Percentiles rank a stretch among this genome's conserved stretches.
These are phyloP conservation scores for Drosophila macrospina DNA, from an alignment of 2,888 invertebrate species.

Conservation along the genomic window DNA sequence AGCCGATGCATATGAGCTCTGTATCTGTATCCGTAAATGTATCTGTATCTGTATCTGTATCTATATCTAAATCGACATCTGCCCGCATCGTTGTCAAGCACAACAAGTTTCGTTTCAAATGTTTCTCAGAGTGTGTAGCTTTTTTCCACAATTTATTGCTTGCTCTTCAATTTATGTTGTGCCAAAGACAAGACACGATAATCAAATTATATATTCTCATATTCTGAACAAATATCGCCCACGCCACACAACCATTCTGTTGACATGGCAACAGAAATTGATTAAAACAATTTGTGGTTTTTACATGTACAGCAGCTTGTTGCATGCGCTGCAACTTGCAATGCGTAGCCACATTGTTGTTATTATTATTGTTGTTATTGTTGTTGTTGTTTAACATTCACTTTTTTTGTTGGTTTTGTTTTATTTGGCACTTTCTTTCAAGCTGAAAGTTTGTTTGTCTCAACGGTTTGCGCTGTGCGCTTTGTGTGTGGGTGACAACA, in stretches of 20 bases:
- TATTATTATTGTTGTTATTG: not conserved
- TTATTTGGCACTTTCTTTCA: conserved; percentile 73
- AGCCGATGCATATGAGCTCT: conserved; percentile 31
- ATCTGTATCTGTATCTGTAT: conserved; percentile 36
- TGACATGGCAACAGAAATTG: conserved; percentile 47
- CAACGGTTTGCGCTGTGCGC: conserved; percentile 34
- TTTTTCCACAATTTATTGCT: conserved; percentile 61
- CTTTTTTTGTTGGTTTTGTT: conserved; percentile 53
- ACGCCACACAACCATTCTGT: conserved; percentile 48
- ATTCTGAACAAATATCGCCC: conserved; percentile 36
- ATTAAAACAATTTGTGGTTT: conserved; percentile 28
- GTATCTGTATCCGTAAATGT: conserved; percentile 24
- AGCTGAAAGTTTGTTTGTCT: conserved; percentile 69
- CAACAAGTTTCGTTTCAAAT: conserved; percentile 48
- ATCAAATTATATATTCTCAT: conserved; percentile 50
- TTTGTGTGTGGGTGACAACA: conserved; percentile 54
- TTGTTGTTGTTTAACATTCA: conserved; percentile 56
- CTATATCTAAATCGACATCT: conserved; percentile 15
- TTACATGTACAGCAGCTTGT: conserved; percentile 13
- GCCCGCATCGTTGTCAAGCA: conserved; percentile 58
- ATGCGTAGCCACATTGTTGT: conserved; percentile 6
- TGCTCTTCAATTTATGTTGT: conserved; percentile 69
- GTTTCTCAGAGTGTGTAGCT: conserved; percentile 43
- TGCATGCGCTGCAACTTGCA: conserved; percentile 5
- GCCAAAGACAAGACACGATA: conserved; percentile 37